Percentiles rank a stretch among this genome's conserved stretches.
These are phyloP conservation scores for Zaprionus nigranus DNA, from an alignment of 1,140 invertebrate species.

Conservation along the genomic window DNA sequence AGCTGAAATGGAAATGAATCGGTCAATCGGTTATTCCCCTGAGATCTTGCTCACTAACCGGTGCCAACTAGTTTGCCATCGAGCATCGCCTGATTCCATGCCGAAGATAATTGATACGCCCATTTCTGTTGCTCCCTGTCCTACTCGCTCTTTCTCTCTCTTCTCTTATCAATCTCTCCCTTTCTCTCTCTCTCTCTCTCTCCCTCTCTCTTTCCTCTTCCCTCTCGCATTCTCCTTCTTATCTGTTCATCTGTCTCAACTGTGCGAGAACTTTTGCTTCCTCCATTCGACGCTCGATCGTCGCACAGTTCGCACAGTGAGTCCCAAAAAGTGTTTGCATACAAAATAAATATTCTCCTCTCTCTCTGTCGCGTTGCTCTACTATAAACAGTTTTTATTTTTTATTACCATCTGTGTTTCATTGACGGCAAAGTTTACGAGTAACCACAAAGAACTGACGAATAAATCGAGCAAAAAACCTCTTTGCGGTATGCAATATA, in stretches of 20 bases:
- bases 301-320: background rate
- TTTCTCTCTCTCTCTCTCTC: background rate
- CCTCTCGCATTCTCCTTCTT: background rate
- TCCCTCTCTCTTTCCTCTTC: background rate
- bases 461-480: background rate
- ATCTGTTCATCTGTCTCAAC: background rate
- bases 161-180: background rate
- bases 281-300: background rate
- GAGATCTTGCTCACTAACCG: background rate
- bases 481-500: background rate
- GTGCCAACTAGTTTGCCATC: background rate
- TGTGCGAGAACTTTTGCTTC: background rate
- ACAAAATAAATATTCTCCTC: background rate
- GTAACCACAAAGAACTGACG: background rate
- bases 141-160: background rate
- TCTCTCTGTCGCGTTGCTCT: background rate
- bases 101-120: background rate
- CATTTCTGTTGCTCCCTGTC: background rate
- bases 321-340: background rate
- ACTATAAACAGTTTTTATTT: slow-evolving; percentile 3
- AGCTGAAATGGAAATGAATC: background rate
- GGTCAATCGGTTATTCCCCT: background rate
- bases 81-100: background rate
- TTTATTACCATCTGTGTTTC: background rate
- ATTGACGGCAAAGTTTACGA: background rate